Evolutionary conservation across 2,113 vertebrate species (phyloP).

Genomic region (Catharus minimus): DNA sequence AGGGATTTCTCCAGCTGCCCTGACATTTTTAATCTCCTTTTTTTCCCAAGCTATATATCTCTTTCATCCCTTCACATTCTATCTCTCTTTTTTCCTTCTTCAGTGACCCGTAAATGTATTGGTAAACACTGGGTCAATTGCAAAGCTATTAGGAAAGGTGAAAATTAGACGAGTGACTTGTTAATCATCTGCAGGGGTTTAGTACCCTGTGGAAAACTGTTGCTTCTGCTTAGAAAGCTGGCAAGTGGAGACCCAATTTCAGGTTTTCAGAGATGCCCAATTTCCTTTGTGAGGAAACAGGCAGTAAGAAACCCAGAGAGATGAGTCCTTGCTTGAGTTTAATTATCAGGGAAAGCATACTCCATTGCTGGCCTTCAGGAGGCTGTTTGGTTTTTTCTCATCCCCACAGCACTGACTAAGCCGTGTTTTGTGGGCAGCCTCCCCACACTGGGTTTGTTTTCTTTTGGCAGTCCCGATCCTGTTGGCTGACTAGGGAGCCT

Average conservation of each 20-base stretch:
- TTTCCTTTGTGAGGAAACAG: constrained; percentile 4
- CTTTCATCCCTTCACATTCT: not conserved
- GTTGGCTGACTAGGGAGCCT: constrained; percentile 32
- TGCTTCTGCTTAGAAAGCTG: not conserved
- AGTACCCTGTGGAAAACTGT: not conserved
- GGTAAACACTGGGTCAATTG: not conserved
- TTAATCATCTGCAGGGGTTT: not conserved
- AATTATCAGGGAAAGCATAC: not conserved
- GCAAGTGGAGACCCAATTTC: not conserved
- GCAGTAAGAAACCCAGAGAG: not conserved
- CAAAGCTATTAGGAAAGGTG: not conserved
- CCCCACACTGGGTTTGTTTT: constrained; percentile 32
- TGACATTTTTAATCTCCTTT: not conserved
- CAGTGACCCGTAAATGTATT: not conserved
- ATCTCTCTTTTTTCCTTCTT: not conserved
- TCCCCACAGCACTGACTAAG: not conserved
- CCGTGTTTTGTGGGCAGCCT: constrained; percentile 27
- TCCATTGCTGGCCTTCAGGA: not conserved
- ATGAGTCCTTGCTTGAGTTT: constrained; percentile 19
- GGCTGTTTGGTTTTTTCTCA: not conserved
- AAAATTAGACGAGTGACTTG: not conserved
- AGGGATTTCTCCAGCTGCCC: not conserved
- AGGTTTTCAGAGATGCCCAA: not conserved
- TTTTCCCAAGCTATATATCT: not conserved
- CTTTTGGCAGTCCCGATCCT: constrained; percentile 23